These are phyloP conservation scores for Cremastinae sp. DNA, from an alignment of 2,888 invertebrate species.

Conservation along the genomic window DNA sequence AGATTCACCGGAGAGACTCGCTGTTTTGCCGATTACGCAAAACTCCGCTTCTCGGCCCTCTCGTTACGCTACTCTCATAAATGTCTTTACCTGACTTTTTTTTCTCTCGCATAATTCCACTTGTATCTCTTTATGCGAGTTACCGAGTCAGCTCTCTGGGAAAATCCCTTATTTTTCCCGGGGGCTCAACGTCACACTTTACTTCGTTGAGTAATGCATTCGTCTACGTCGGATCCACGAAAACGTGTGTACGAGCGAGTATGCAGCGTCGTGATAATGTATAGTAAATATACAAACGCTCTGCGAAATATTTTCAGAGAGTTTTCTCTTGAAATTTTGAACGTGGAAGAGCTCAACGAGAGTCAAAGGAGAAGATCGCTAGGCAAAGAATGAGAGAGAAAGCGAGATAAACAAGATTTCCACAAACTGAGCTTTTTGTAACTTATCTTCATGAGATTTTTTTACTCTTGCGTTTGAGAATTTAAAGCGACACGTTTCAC, in stretches of 20 bases:
- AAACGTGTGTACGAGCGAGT: no score
- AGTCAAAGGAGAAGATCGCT: conserved; percentile 23
- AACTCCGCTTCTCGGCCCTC: no score
- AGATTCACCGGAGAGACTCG: no score
- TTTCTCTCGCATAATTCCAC: no score
- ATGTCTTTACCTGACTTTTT: not conserved
- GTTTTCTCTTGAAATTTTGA: conserved; percentile 25
- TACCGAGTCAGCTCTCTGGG: conserved; percentile 3
- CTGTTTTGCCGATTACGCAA: no score
- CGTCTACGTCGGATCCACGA: no score
- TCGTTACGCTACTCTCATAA: no score
- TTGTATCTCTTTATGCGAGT: not conserved
- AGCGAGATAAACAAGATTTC: conserved; percentile 25
- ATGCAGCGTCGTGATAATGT: no score
- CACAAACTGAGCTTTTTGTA: conserved; percentile 9
- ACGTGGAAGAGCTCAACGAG: conserved; percentile 16
- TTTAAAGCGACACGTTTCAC: not conserved
- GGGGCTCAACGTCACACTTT: conserved; percentile 12
- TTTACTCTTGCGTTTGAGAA: conserved; percentile 6
- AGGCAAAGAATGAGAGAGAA: no score
- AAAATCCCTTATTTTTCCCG: conserved; percentile 13
- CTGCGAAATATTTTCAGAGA: conserved; percentile 27
- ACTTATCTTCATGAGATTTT: conserved; percentile 6
- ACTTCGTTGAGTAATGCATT: not conserved
- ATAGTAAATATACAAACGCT: not conserved